Evolutionary conservation across 2,797 vertebrate genomes (phyloP).

Genomic region (Chloroceryle inda): DNA sequence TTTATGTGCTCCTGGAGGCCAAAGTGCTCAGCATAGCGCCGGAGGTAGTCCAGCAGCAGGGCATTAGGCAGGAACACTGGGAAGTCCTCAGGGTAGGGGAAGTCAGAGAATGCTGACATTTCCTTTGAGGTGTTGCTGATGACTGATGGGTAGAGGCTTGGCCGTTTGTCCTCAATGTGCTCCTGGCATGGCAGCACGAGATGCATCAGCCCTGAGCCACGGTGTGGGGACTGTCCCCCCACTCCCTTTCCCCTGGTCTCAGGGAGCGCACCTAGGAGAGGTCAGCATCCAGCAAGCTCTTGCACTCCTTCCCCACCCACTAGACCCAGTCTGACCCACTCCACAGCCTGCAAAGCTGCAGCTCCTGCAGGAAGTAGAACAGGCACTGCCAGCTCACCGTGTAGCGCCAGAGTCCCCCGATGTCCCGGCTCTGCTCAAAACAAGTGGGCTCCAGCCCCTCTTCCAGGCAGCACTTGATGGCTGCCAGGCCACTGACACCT

Average conservation of each 20-base stretch:
- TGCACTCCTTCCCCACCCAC: fast-evolving
- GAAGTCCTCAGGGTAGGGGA: conserved; percentile 89
- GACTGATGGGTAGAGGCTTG: conserved; percentile 90
- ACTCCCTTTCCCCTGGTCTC: background rate
- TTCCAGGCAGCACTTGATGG: conserved; percentile 84
- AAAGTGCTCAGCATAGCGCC: conserved; percentile 83
- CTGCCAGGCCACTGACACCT: conserved; percentile 80
- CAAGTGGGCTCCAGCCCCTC: conserved; percentile 87
- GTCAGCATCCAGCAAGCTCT: background rate
- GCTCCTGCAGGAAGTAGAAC: fast-evolving
- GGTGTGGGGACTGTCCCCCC: fast-evolving
- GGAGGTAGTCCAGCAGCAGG: conserved; percentile 89
- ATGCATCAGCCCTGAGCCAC: background rate
- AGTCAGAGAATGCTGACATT: conserved; percentile 91
- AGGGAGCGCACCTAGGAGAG: fast-evolving
- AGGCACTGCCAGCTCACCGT: conserved; percentile 82
- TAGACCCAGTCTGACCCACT: fast-evolving
- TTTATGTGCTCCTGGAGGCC: conserved; percentile 82
- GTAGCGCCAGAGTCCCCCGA: conserved; percentile 87
- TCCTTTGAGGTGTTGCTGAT: conserved; percentile 94
- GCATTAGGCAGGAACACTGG: conserved; percentile 89
- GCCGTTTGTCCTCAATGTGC: conserved; percentile 83
- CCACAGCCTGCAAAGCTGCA: background rate
- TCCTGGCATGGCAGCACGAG: conserved; percentile 74
- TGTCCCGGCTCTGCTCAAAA: conserved; percentile 83